These are phyloP conservation scores for Mola mola DNA, from an alignment of 2,113 vertebrate genomes.

Conservation along the genomic window DNA sequence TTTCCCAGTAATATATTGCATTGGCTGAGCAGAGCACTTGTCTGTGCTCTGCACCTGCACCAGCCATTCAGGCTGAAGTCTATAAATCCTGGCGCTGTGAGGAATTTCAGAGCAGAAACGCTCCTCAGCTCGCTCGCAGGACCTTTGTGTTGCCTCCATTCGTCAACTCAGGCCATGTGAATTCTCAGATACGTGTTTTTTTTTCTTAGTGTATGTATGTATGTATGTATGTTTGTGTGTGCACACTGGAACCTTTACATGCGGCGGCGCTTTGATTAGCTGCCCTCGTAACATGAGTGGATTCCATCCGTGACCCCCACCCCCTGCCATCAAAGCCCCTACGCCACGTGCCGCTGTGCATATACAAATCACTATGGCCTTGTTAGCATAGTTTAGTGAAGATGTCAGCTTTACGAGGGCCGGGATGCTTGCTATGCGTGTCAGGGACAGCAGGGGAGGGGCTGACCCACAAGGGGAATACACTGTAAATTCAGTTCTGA, in stretches of 20 bases:
- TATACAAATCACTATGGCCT: conserved; percentile 81
- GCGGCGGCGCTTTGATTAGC: conserved; percentile 67
- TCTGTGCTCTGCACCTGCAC: conserved; percentile 72
- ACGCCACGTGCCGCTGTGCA: conserved; percentile 69
- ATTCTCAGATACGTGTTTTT: conserved; percentile 43
- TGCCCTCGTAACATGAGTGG: conserved; percentile 32
- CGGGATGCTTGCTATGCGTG: conserved; percentile 75
- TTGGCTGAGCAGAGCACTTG: conserved; percentile 66
- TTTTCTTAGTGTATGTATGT: no score
- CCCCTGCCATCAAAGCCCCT: conserved; percentile 3
- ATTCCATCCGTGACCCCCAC: conserved; percentile 40
- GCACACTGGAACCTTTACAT: conserved; percentile 19
- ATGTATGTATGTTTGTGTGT: conserved; percentile 25
- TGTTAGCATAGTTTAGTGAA: conserved; percentile 86
- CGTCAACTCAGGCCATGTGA: conserved; percentile 36
- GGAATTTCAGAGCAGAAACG: conserved; percentile 51
- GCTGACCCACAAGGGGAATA: conserved; percentile 55
- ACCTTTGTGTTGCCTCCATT: conserved; percentile 38
- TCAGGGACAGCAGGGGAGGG: conserved; percentile 71
- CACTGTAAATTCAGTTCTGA: conserved; percentile 73
- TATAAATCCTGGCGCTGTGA: conserved; percentile 67
- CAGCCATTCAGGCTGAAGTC: conserved; percentile 60
- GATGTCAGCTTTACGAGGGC: conserved; percentile 83
- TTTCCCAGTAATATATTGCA: conserved; percentile 67
- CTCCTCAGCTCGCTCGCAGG: conserved; percentile 39